Base-by-base conservation (phyloP, 2,888 invertebrate species). In the Drosophila bunnanda region DNA sequence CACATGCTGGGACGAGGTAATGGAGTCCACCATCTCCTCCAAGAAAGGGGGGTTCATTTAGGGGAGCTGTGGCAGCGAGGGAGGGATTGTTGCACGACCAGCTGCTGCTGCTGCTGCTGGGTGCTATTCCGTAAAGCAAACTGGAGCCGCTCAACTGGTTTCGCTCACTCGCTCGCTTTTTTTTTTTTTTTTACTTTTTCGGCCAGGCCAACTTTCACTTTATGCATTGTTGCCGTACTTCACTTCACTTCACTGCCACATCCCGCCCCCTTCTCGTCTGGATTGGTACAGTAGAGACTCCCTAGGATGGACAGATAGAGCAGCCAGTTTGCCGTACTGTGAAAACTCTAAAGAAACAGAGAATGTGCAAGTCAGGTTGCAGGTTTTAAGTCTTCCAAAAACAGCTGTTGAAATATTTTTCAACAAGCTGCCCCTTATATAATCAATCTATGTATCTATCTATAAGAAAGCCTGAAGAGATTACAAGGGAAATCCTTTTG, bases 1-100 rank as follows among this genome's bases (percentile, higher is more conserved):
- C 94, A 94, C 93, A 93, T 95, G 91, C 93, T 95, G 84, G 91
- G 91, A 79, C 93, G 94, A 94, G 95, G 95, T 95, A 93, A 93
- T 80, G 48, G 58, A 38, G 30, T 28, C 25, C 50, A 52, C 50
- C 50, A 52, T 1, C 30, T 56, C 28, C 28, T 30, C 55, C 41
- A 17, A 10, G 12, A 12, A 10, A 4, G 2, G 15, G 34, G 17
- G 38, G n/a, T n/a, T 3, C 3, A n/a, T 38, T 3, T 17, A 39
- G 39, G n/a, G 17, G 28, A 7, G 25, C 25, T 4, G 25, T 25
- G 25, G 25, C 4, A 34, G 28, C 8, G 36, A n/a, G 8, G 52
- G 32, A 5, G 52, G 50, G 53, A 71, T 78, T 67, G 79, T 76
- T 78, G 81, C 81, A 79, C 70, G 79, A 78, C 82, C 80, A 79